Evolutionary conservation across 1,140 invertebrate species (phyloP).

Genomic region (Globodera ellingtonae): DNA sequence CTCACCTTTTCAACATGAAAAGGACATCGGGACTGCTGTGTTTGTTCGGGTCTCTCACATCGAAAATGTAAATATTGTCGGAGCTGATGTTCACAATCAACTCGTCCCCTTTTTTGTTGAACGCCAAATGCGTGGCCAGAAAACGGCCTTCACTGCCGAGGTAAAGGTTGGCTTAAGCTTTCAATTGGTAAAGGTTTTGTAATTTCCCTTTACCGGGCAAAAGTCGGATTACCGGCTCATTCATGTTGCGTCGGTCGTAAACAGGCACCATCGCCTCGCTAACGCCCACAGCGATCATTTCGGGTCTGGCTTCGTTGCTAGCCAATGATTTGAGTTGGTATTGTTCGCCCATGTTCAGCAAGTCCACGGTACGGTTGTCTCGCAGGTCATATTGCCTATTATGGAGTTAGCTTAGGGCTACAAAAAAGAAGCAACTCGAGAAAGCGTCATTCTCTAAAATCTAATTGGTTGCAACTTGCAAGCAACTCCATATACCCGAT

Average conservation of each 20-base stretch:
- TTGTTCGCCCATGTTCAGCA: slow-evolving; percentile 26
- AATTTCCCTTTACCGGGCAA: slow-evolving; percentile 28
- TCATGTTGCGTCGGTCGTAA: slow-evolving; percentile 34
- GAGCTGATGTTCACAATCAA: slow-evolving; percentile 35
- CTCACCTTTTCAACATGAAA: slow-evolving; percentile 16
- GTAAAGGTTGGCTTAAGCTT: slow-evolving; percentile 25
- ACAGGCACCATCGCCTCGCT: slow-evolving; percentile 33
- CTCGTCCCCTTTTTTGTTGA: slow-evolving; percentile 32
- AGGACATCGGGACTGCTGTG: slow-evolving; percentile 13
- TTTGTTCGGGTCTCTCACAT: slow-evolving; percentile 18
- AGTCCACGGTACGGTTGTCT: slow-evolving; percentile 18
- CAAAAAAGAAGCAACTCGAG: no score
- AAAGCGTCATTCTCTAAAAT: background rate
- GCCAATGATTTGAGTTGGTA: slow-evolving; percentile 38
- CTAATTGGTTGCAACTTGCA: background rate
- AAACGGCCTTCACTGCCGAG: slow-evolving; percentile 23
- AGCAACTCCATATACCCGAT: background rate
- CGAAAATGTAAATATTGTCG: slow-evolving; percentile 38
- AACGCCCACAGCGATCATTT: slow-evolving; percentile 34
- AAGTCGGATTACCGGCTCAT: slow-evolving; percentile 25
- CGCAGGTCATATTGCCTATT: slow-evolving; percentile 40
- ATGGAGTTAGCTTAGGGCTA: background rate
- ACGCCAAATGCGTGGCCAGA: slow-evolving; percentile 30
- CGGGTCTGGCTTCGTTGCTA: slow-evolving; percentile 27
- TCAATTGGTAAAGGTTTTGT: background rate